Conservation (phyloP, 2,888 invertebrate genomes). For the Periphyllus acericola region DNA sequence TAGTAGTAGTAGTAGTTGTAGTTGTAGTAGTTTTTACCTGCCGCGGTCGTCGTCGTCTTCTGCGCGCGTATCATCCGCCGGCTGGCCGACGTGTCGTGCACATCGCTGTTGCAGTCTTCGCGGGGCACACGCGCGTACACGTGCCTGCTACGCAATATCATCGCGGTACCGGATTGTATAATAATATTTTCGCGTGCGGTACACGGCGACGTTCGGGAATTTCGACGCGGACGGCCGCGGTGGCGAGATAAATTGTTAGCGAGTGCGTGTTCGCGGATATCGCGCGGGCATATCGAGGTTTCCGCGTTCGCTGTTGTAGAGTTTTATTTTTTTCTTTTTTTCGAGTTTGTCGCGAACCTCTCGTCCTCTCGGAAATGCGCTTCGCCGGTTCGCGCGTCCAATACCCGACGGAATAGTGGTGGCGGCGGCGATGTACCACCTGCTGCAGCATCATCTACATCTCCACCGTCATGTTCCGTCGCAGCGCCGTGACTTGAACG, state of each 20-base stretch:
- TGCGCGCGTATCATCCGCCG: conserved; percentile 18
- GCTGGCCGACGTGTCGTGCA: conserved; percentile 23
- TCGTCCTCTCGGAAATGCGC: not conserved
- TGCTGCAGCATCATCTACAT: not conserved
- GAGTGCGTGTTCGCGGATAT: too few relatives aligned
- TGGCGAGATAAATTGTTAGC: not conserved
- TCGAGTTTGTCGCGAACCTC: not conserved
- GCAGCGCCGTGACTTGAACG: conserved; percentile 48
- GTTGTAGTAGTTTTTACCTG: conserved; percentile 31
- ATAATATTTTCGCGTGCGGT: not conserved
- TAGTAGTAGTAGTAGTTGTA: not conserved
- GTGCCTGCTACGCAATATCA: not conserved
- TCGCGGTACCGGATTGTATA: not conserved
- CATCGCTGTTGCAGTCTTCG: not conserved
- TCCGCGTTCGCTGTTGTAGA: too few relatives aligned
- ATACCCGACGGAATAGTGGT: too few relatives aligned
- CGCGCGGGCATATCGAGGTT: too few relatives aligned
- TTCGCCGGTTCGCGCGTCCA: not conserved
- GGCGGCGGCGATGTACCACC: not conserved
- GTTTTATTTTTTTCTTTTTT: not conserved
- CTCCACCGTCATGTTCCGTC: conserved; percentile 11
- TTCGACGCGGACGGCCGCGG: not conserved
- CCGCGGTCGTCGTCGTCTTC: conserved; percentile 52
- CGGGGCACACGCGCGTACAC: conserved; percentile 4
- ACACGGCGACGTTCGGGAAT: not conserved